These are phyloP conservation scores for Heliconius aoede DNA, from an alignment of 2,888 invertebrate genomes.

Conservation along the genomic window DNA sequence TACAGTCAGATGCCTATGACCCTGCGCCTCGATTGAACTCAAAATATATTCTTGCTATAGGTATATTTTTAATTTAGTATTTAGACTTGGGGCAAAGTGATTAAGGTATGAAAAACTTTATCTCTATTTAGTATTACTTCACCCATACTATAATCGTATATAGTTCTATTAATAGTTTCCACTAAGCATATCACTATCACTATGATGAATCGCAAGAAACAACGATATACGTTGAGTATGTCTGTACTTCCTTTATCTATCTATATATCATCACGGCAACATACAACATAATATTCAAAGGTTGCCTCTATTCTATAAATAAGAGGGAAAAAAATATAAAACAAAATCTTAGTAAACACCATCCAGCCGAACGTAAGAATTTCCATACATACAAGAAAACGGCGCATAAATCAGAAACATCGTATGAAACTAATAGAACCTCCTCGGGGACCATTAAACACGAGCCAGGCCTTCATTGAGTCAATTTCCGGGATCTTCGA, in stretches of 20 bases:
- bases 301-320: not conserved
- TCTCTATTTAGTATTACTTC: too few relatives aligned
- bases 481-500: conserved; percentile 56
- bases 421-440: conserved; percentile 68
- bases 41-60: too few relatives aligned
- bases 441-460: conserved; percentile 67
- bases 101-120: too few relatives aligned
- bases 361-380: conserved; percentile 39
- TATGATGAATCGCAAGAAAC: not conserved
- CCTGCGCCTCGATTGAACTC: too few relatives aligned
- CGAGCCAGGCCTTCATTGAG: conserved; percentile 54
- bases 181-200: too few relatives aligned
- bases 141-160: too few relatives aligned
- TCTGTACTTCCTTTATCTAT: not conserved
- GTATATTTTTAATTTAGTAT: too few relatives aligned
- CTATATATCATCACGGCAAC: not conserved
- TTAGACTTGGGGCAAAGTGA: too few relatives aligned
- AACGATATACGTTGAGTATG: not conserved
- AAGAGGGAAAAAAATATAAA: not conserved
- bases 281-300: conserved; percentile 3
- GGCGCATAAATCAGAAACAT: conserved; percentile 65
- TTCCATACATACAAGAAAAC: conserved; percentile 53
- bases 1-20: too few relatives aligned
- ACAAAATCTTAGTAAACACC: conserved; percentile 26
- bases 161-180: not conserved